Conservation (phyloP, 2,113 vertebrate genomes). For the Epinephelus fuscoguttatus region DNA sequence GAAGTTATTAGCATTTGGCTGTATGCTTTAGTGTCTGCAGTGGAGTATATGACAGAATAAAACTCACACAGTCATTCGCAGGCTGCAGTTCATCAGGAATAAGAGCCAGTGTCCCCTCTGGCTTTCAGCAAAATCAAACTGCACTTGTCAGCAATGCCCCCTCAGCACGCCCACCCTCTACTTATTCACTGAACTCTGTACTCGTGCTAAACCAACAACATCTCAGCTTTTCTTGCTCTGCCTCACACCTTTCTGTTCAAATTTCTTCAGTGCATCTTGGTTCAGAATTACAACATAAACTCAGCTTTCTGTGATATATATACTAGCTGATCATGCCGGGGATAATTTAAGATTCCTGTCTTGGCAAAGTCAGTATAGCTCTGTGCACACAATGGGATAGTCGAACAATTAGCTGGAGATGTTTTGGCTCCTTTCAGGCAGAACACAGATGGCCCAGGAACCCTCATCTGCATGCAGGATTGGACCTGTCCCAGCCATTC, state of each 20-base stretch:
- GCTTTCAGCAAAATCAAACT: conserved; percentile 23
- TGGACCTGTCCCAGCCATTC: conserved; percentile 38
- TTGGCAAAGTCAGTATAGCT: conserved; percentile 7
- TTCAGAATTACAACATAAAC: neutral
- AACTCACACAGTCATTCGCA: too few relatives aligned
- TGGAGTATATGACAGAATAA: neutral
- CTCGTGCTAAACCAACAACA: conserved; percentile 18
- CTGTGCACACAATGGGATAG: neutral
- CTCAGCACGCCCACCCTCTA: neutral
- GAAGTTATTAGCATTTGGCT: neutral
- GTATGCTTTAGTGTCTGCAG: neutral
- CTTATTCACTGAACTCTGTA: conserved; percentile 10
- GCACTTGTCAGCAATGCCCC: conserved; percentile 19
- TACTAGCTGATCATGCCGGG: neutral
- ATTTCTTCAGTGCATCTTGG: neutral
- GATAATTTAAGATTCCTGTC: conserved; percentile 9
- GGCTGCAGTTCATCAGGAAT: neutral
- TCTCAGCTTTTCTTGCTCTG: neutral
- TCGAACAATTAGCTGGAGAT: conserved; percentile 21
- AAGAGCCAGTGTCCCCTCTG: conserved; percentile 6
- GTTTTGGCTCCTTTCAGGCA: conserved; percentile 32
- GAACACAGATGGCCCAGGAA: conserved; percentile 36
- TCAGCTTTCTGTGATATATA: neutral
- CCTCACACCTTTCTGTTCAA: conserved; percentile 18
- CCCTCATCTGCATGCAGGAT: conserved; percentile 52